Conservation (phyloP, 2,888 invertebrate species). For the Lasioglossum leucozonium region DNA sequence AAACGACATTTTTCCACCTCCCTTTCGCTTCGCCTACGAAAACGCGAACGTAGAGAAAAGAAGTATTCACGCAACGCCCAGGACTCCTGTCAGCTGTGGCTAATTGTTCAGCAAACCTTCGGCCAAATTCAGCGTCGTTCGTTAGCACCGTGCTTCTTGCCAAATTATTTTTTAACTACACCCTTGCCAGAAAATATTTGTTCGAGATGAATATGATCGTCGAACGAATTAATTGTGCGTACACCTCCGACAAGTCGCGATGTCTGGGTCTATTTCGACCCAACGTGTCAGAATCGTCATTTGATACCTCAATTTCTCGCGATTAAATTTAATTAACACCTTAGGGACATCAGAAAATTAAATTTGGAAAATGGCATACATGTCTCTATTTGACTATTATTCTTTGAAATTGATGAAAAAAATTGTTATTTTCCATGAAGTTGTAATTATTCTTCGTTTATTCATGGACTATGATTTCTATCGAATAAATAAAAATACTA, state of each 20-base stretch:
- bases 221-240: neutral
- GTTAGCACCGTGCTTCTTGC: conserved; percentile 52
- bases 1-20: conserved; percentile 33
- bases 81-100: conserved; percentile 58
- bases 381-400: too few species aligned
- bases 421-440: too few species aligned
- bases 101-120: conserved; percentile 76
- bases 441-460: neutral
- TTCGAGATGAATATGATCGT: neutral
- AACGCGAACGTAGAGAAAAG: conserved; percentile 20
- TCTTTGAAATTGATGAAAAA: too few species aligned
- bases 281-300: too few species aligned
- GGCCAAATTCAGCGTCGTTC: conserved; percentile 48
- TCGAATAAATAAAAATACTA: neutral
- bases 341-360: too few species aligned
- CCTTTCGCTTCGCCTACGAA: conserved; percentile 20
- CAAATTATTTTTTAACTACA: neutral
- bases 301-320: too few species aligned
- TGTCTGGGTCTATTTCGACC: too few species aligned
- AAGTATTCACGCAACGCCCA: neutral
- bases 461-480: too few species aligned
- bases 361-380: too few species aligned
- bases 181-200: neutral
- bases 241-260: neutral
- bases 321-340: too few species aligned